Evolutionary conservation across 2,797 vertebrate species (phyloP).

Genomic region (Thamnophis elegans): DNA sequence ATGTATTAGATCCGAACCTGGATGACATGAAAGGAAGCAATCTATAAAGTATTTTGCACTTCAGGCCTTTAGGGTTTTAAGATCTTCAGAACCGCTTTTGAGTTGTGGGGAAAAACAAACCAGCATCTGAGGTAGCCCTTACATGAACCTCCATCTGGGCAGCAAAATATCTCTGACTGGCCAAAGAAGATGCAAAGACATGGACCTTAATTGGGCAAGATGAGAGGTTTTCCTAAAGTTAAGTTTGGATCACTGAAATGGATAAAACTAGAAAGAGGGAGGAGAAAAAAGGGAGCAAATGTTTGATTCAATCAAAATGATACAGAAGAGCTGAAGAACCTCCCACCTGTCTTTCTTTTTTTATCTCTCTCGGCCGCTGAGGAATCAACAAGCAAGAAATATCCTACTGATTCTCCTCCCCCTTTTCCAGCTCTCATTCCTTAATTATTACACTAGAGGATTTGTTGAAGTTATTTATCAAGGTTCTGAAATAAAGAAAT

Average conservation of each 20-base stretch:
- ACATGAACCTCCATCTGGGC: background rate
- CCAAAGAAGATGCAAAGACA: slow-evolving; percentile 59
- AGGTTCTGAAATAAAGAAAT: background rate
- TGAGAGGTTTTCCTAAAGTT: background rate
- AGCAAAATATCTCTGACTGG: background rate
- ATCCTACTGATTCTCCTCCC: background rate
- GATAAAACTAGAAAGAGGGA: background rate
- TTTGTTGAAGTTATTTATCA: background rate
- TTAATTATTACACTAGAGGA: slow-evolving; percentile 59
- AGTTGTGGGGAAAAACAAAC: background rate
- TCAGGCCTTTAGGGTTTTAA: background rate
- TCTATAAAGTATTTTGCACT: background rate
- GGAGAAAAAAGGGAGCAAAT: background rate
- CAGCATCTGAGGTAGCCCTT: background rate
- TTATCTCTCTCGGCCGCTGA: slow-evolving; percentile 44
- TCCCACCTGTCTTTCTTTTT: slow-evolving; percentile 33
- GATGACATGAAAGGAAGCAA: background rate
- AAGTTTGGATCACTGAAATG: slow-evolving; percentile 53
- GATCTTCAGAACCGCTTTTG: background rate
- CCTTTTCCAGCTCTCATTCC: slow-evolving; percentile 50
- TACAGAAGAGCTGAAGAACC: slow-evolving; percentile 27
- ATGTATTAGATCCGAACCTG: background rate
- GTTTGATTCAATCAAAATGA: slow-evolving; percentile 63
- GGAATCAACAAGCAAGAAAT: slow-evolving; percentile 36
- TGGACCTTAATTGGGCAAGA: slow-evolving; percentile 48